Percentiles rank a stretch among this genome's conserved stretches.
phyloP scores from a whole-genome alignment of 2,113 vertebrate genomes.

The Ia io region DNA sequence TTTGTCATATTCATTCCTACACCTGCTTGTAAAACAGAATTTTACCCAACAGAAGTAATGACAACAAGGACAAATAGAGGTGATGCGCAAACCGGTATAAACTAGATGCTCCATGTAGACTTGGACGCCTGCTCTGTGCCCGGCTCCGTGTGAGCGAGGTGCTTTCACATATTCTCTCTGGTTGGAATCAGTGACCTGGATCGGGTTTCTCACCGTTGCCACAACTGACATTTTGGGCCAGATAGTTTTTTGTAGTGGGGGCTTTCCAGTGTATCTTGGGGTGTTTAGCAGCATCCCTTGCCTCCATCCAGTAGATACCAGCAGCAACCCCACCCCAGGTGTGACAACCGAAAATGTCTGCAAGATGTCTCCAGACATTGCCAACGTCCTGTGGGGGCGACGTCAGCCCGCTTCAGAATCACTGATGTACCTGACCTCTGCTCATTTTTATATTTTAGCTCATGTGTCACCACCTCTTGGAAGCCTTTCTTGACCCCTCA shows the following conservation, averaged over 20 bases:
- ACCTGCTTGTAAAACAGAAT: conserved; percentile 13
- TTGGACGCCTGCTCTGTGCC: background rate
- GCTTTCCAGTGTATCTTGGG: background rate
- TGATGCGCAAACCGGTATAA: background rate
- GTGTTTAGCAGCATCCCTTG: background rate
- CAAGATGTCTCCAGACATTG: background rate
- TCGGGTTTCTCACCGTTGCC: background rate
- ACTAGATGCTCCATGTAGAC: background rate
- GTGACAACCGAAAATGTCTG: background rate
- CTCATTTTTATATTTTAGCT: background rate
- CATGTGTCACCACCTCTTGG: background rate
- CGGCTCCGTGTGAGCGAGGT: background rate
- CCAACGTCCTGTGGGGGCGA: background rate
- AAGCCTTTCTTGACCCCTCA: background rate
- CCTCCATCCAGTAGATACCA: conserved; percentile 14
- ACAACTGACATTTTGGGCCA: background rate
- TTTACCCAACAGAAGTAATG: conserved; percentile 19
- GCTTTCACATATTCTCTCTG: background rate
- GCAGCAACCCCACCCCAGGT: background rate
- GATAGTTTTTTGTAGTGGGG: background rate
- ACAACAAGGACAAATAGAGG: conserved; percentile 2
- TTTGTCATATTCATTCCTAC: conserved; percentile 21
- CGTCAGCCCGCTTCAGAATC: background rate
- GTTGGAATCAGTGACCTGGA: background rate
- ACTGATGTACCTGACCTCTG: background rate